These are phyloP conservation scores for Drosophila nr. medialis DNA, from an alignment of 2,888 invertebrate genomes.

Conservation along the genomic window DNA sequence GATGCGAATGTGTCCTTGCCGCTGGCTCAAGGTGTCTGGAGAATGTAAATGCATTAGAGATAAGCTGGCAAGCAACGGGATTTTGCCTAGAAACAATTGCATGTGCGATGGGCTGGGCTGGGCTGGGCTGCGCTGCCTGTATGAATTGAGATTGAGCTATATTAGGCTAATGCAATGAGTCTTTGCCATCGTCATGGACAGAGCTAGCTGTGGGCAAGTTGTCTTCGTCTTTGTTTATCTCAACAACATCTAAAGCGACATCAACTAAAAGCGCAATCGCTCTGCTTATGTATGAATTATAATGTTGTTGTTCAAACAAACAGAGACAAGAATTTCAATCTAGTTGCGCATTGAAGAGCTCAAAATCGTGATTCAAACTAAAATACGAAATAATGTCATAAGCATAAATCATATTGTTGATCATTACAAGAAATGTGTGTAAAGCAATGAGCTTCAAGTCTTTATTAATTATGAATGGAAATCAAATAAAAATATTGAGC, in stretches of 20 bases:
- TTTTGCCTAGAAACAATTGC: slow-evolving; percentile 20
- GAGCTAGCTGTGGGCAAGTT: neutral
- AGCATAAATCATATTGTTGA: neutral
- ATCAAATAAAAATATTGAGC: neutral
- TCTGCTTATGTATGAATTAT: neutral
- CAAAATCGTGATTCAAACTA: neutral
- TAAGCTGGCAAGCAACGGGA: slow-evolving; percentile 47
- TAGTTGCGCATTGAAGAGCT: neutral
- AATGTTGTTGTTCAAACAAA: neutral
- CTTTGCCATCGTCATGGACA: slow-evolving; percentile 7
- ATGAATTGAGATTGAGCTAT: neutral
- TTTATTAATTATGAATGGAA: neutral
- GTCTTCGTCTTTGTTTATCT: neutral
- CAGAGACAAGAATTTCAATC: neutral
- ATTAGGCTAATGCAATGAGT: slow-evolving; percentile 29
- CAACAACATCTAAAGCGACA: neutral
- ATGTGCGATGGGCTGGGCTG: neutral
- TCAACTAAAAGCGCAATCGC: neutral
- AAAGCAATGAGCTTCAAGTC: neutral
- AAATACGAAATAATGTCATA: neutral
- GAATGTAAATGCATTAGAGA: slow-evolving; percentile 65
- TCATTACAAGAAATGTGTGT: neutral
- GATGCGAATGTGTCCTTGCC: slow-evolving; percentile 10
- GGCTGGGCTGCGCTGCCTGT: neutral
- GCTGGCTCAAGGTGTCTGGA: slow-evolving; percentile 26